phyloP scores from a whole-genome alignment of 2,888 invertebrate genomes.

The Phlogophora meticulosa region DNA sequence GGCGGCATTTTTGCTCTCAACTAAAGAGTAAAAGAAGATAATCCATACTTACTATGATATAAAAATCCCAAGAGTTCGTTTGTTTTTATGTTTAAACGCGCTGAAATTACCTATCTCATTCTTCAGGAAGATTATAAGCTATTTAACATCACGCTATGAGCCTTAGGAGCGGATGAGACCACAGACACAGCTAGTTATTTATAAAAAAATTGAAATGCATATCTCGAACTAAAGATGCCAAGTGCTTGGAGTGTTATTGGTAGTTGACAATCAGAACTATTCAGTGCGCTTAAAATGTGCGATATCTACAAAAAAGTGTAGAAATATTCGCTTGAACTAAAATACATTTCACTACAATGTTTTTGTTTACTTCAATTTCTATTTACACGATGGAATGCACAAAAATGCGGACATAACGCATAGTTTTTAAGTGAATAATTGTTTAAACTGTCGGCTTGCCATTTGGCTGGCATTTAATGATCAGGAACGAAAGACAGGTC shows the following conservation, averaged over 20 bases:
- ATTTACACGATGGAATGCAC: constrained; percentile 11
- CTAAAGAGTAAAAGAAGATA: too few species aligned
- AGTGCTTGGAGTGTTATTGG: constrained; percentile 1
- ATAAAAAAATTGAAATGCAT: constrained; percentile 1
- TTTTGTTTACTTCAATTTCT: constrained; percentile 20
- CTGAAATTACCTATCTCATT: too few species aligned
- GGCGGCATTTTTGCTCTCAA: neutral
- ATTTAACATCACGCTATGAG: too few species aligned
- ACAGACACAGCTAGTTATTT: neutral
- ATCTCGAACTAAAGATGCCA: constrained; percentile 1
- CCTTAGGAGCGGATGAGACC: too few species aligned
- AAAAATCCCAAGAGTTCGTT: too few species aligned
- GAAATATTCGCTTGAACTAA: neutral
- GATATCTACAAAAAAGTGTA: neutral
- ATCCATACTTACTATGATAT: too few species aligned
- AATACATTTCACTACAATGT: neutral
- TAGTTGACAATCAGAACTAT: constrained; percentile 13
- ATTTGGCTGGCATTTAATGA: constrained; percentile 56
- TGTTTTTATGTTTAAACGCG: too few species aligned
- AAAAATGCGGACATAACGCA: constrained; percentile 18
- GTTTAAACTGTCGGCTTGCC: constrained; percentile 40
- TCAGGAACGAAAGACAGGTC: constrained; percentile 53
- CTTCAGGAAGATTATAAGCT: too few species aligned
- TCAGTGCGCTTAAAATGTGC: neutral
- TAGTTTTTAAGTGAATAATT: constrained; percentile 39